Evolutionary conservation across 2,113 vertebrate species (phyloP), one percentile per base, ranked within the genome.

Genomic region (Cercopithecus mona): DNA sequence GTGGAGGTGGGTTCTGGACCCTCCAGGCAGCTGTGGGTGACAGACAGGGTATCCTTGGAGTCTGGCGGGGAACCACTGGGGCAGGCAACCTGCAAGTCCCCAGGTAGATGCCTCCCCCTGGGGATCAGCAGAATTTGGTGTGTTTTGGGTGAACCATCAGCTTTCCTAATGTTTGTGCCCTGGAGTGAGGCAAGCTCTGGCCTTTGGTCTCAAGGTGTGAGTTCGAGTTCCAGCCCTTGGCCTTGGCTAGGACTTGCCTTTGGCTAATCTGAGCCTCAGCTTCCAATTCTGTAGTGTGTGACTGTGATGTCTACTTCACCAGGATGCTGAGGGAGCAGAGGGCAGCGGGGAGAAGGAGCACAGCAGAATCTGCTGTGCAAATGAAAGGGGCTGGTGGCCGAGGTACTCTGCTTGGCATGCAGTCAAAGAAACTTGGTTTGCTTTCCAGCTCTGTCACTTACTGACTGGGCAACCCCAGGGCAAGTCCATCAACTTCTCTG

Each of bases 301-400:
- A 43, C 0, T 18, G 14, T 1, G 38, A 35, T 3, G 8, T 20
- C 50, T 73, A 1, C 50, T 57, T 87, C 20, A 3, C 38, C 70
- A 25, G 32, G 16, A 40, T 22, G 35, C 85, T 11, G 25, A 40
- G 38, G 17, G 43, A 22, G 43, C 43, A 55, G 66, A 20, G 72
- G 23, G 6, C n/a, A 25, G 66, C 32, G 23, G 55, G 55, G 64
- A 45, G 78, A 2, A 22, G 0, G 6, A 66, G 22, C 32, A 25
- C 13, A 11, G 96, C 22, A 68, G 68, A 75, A 30, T 11, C 25
- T 12, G 52, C n/a, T 14, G 17, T 5, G 40, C 61, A 17, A 1
- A 40, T 0, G 0, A 27, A 35, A 80, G 35, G 16, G 35, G 50
- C 70, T 2, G 9, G 13, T 17, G 64, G 80, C 59, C 0, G 0